Percentiles rank a stretch among this genome's conserved stretches.
Conservation (phyloP, 2,797 vertebrate genomes). For the Coluber constrictor region DNA sequence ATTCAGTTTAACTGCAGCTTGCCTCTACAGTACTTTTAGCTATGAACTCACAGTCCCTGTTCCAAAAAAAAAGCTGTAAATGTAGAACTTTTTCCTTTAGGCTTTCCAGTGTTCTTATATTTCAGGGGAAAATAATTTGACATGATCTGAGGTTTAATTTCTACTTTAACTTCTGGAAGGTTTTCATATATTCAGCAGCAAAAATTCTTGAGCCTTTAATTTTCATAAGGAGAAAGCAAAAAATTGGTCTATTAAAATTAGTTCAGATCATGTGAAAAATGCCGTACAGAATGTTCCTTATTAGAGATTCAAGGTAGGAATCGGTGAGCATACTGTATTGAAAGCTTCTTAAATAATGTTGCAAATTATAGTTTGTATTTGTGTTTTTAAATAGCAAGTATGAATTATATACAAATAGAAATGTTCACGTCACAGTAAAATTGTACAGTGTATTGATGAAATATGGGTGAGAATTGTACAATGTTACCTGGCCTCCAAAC, state of each 20-base stretch:
- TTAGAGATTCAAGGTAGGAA: neutral
- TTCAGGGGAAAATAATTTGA: neutral
- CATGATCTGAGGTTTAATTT: neutral
- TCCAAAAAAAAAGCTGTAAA: neutral
- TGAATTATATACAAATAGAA: conserved; percentile 45
- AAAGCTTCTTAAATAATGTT: conserved; percentile 19
- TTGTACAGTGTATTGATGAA: neutral
- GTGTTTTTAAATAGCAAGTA: conserved; percentile 15
- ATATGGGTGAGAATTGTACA: neutral
- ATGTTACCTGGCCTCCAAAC: neutral
- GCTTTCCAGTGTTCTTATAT: neutral
- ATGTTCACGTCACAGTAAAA: conserved; percentile 43
- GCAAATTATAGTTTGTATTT: conserved; percentile 16
- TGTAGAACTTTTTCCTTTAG: neutral
- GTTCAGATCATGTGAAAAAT: neutral
- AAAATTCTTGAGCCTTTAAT: neutral
- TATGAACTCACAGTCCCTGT: neutral
- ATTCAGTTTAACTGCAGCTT: neutral
- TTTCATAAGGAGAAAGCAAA: conserved; percentile 7
- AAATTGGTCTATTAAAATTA: neutral
- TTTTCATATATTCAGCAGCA: neutral
- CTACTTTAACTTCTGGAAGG: neutral
- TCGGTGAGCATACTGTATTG: conserved; percentile 29
- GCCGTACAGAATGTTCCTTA: neutral
- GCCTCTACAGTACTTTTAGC: neutral